Evolutionary conservation across 2,797 vertebrate species (phyloP).

Genomic region (Poeciliopsis paucimaculata): DNA sequence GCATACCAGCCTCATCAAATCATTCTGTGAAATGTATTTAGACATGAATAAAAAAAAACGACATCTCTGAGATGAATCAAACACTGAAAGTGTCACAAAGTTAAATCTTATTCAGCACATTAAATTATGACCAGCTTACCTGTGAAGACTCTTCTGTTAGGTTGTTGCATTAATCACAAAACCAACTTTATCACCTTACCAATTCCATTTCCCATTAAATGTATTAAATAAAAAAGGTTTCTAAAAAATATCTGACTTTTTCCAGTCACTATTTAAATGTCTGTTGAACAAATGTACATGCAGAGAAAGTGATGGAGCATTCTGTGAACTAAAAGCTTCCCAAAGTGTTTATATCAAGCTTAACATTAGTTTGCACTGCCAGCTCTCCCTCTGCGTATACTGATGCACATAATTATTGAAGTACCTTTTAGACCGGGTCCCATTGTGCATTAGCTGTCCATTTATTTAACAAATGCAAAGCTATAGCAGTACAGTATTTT

Average conservation of each 20-base stretch:
- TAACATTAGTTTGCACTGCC: slow-evolving; percentile 1
- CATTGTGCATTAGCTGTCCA: slow-evolving; percentile 12
- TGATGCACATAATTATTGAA: slow-evolving; percentile 6
- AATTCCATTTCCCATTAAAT: not conserved
- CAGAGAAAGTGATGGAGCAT: not conserved
- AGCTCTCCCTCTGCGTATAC: not conserved
- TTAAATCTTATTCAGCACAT: not conserved
- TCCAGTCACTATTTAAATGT: not conserved
- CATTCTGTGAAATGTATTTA: not conserved
- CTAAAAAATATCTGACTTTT: not conserved
- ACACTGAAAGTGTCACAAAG: not conserved
- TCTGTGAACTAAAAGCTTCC: slow-evolving; percentile 11
- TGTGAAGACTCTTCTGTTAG: not conserved
- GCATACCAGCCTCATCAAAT: not conserved
- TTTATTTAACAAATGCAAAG: slow-evolving; percentile 36
- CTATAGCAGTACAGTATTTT: slow-evolving; percentile 20
- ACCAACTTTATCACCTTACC: not conserved
- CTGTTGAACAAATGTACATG: not conserved
- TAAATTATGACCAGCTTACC: not conserved
- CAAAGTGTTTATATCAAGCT: slow-evolving; percentile 8
- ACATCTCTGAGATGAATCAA: not conserved
- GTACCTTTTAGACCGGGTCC: slow-evolving; percentile 27
- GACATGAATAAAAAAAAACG: not conserved
- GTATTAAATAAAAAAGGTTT: not conserved
- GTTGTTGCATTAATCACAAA: not conserved